Percentiles rank a stretch among this genome's conserved stretches.
These are phyloP conservation scores for Drosophila histrio DNA, from an alignment of 2,888 invertebrate species.

Conservation along the genomic window DNA sequence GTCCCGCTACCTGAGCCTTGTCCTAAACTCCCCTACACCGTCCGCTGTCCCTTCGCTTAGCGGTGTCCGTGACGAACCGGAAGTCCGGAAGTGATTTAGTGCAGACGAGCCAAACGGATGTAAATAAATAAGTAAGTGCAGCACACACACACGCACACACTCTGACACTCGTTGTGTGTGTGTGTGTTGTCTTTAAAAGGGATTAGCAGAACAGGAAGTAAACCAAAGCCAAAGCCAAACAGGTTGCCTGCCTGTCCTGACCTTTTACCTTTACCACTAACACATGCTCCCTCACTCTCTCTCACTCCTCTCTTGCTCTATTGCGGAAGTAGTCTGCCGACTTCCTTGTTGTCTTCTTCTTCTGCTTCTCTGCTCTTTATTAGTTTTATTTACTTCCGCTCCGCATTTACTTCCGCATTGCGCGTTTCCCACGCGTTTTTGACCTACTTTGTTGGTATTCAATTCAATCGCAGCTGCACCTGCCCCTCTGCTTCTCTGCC, in stretches of 20 bases:
- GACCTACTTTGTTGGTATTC: conserved; percentile 51
- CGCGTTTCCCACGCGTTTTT: conserved; percentile 62
- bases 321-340: conserved; percentile 65
- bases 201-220: conserved; percentile 70
- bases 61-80: conserved; percentile 67
- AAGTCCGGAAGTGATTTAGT: conserved; percentile 83
- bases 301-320: conserved; percentile 1
- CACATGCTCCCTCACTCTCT: conserved; percentile 31
- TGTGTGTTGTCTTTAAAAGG: conserved; percentile 56
- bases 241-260: conserved; percentile 63
- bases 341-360: conserved; percentile 45
- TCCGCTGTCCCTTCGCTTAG: conserved; percentile 19
- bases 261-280: conserved; percentile 66
- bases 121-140: conserved; percentile 67
- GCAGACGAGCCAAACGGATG: conserved; percentile 65
- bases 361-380: conserved; percentile 46
- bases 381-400: conserved; percentile 76
- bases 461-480: conserved; percentile 21
- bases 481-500: conserved; percentile 24
- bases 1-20: conserved; percentile 45
- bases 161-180: conserved; percentile 5
- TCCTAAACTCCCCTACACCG: conserved; percentile 11
- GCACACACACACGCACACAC: conserved; percentile 24
- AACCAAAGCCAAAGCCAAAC: conserved; percentile 48
- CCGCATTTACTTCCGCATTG: conserved; percentile 54